A percentile compares a stretch with the other conserved stretches of the same genome.
These are phyloP conservation scores for Gadopsis bispinosus DNA, from an alignment of 2,797 vertebrate species.

Conservation along the genomic window DNA sequence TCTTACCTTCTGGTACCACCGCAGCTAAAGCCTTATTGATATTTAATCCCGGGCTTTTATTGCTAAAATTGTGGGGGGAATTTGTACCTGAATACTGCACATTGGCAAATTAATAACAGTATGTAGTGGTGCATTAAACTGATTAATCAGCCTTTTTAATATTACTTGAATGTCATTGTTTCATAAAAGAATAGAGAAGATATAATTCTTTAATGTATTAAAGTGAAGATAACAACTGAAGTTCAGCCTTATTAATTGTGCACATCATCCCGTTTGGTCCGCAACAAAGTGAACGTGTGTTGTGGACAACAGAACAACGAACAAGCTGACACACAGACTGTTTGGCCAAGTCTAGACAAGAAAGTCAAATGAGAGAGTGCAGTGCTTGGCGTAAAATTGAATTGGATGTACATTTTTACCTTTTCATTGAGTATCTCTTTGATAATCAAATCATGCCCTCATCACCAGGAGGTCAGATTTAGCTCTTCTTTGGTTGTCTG, in stretches of 20 bases:
- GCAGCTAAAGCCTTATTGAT: conserved; percentile 28
- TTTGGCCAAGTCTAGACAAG: neutral
- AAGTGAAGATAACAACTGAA: neutral
- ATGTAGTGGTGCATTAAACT: conserved; percentile 7
- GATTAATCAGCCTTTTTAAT: conserved; percentile 10
- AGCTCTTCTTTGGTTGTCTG: conserved; percentile 53
- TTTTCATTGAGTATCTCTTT: neutral
- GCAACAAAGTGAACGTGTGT: neutral
- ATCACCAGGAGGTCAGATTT: neutral
- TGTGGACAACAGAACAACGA: neutral
- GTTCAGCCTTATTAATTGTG: conserved; percentile 25
- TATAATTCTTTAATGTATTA: neutral
- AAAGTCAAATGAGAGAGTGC: neutral
- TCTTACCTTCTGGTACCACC: conserved; percentile 20
- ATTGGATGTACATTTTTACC: neutral
- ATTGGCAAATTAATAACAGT: conserved; percentile 16
- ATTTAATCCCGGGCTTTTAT: conserved; percentile 36
- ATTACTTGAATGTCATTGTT: neutral
- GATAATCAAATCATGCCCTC: neutral
- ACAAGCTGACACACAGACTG: neutral
- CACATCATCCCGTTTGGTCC: neutral
- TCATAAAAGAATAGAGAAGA: neutral
- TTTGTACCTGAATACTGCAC: neutral
- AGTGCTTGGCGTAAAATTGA: neutral
- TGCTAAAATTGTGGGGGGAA: neutral